phyloP scores from a whole-genome alignment of 2,888 invertebrate species.

The Emmelina monodactyla region DNA sequence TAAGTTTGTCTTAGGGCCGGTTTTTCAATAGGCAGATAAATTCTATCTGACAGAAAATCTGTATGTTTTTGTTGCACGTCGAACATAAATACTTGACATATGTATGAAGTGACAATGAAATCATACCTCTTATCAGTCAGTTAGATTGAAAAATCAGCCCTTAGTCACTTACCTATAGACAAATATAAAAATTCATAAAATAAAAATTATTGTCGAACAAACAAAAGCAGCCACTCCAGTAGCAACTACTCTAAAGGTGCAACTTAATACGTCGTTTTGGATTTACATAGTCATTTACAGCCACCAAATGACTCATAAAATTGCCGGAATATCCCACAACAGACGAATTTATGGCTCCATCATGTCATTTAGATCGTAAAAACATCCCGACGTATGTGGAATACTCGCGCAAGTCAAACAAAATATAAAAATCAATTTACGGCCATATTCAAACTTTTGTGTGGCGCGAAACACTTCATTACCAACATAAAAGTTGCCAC shows the following conservation, averaged over 20 bases:
- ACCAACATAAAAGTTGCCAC: constrained; percentile 50
- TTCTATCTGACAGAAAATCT: too few species aligned
- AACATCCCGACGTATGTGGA: constrained; percentile 29
- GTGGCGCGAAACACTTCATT: constrained; percentile 56
- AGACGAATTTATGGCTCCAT: constrained; percentile 49
- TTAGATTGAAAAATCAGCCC: too few species aligned
- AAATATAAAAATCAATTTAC: constrained; percentile 64
- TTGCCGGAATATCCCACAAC: constrained; percentile 56
- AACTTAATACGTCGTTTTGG: constrained; percentile 37
- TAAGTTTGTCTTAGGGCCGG: too few species aligned
- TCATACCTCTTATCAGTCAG: too few species aligned
- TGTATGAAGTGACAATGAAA: too few species aligned
- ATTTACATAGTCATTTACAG: constrained; percentile 38
- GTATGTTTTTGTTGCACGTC: too few species aligned
- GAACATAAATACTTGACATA: too few species aligned
- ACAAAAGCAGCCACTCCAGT: constrained; percentile 15
- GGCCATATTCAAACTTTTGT: constrained; percentile 41
- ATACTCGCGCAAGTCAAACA: constrained; percentile 49
- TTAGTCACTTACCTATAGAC: too few species aligned
- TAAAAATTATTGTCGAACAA: constrained; percentile 6
- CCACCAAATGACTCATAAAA: constrained; percentile 61
- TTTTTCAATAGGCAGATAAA: too few species aligned
- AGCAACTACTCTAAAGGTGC: constrained; percentile 25
- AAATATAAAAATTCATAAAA: background rate
- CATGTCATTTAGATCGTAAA: constrained; percentile 51